Evolutionary conservation across 1,140 invertebrate genomes (phyloP).

Genomic region (Heliconius hermathena): DNA sequence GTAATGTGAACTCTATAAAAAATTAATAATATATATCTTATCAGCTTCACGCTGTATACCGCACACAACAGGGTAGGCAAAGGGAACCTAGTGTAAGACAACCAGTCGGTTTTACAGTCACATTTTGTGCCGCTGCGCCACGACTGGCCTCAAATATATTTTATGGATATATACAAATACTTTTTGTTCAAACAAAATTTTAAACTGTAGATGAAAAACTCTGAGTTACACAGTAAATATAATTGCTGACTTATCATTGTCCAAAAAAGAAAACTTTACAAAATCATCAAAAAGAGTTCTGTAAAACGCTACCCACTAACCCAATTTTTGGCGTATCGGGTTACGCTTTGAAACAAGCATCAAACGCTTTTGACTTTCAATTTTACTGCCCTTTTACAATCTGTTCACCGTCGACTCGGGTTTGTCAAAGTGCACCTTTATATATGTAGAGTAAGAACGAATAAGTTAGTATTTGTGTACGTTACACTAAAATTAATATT

Average conservation of each 20-base stretch:
- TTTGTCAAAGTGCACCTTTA: background rate
- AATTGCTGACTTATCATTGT: background rate
- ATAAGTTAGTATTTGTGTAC: background rate
- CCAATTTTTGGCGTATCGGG: constrained; percentile 1
- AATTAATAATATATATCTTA: no score
- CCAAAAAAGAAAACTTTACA: background rate
- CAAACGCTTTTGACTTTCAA: constrained; percentile 11
- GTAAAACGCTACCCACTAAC: background rate
- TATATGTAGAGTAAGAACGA: background rate
- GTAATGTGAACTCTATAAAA: background rate
- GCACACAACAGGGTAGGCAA: no score
- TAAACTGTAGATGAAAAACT: no score
- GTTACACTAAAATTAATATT: background rate
- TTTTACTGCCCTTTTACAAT: constrained; percentile 5
- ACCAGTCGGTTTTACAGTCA: no score
- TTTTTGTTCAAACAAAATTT: no score
- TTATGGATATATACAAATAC: no score
- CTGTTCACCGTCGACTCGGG: background rate
- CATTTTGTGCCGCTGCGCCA: no score
- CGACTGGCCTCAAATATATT: no score
- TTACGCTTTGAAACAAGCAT: constrained; percentile 5
- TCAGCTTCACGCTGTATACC: no score
- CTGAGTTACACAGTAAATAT: no score
- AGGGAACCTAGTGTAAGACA: no score
- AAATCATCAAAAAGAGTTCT: background rate